These are phyloP conservation scores for Platanista minor DNA, from an alignment of 2,113 vertebrate species.

Conservation along the genomic window DNA sequence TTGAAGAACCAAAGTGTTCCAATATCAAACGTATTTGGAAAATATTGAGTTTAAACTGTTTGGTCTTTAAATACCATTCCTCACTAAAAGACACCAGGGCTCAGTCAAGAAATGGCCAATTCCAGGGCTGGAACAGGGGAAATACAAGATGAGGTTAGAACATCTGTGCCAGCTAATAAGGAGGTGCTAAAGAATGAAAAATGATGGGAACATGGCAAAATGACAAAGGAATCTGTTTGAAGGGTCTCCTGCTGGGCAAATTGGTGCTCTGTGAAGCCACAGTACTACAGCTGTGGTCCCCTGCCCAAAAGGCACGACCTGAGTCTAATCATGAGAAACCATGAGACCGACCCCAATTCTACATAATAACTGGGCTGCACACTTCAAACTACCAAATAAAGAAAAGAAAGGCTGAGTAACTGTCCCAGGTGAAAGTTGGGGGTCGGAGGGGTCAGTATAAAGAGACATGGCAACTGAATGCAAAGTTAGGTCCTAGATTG, in stretches of 20 bases:
- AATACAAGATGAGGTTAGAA: background rate
- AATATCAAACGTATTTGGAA: background rate
- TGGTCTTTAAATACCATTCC: background rate
- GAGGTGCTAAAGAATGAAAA: background rate
- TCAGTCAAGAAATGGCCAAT: background rate
- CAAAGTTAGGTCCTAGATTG: background rate
- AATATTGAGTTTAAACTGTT: background rate
- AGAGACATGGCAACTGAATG: background rate
- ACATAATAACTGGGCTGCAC: background rate
- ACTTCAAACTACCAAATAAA: background rate
- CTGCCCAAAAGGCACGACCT: no score
- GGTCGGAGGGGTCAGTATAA: background rate
- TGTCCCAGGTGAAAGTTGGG: background rate
- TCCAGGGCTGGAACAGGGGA: background rate
- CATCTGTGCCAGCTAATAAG: background rate
- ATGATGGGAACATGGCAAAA: background rate
- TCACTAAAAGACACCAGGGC: background rate
- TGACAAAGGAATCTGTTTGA: background rate
- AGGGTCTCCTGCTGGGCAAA: background rate
- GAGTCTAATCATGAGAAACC: background rate
- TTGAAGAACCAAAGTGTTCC: background rate
- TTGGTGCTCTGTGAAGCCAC: background rate
- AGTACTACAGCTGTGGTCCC: no score
- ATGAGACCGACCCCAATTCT: background rate
- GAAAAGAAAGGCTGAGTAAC: background rate